These are phyloP conservation scores for Prostheceraeus crozeri DNA, from an alignment of 2,888 invertebrate species.

Conservation along the genomic window DNA sequence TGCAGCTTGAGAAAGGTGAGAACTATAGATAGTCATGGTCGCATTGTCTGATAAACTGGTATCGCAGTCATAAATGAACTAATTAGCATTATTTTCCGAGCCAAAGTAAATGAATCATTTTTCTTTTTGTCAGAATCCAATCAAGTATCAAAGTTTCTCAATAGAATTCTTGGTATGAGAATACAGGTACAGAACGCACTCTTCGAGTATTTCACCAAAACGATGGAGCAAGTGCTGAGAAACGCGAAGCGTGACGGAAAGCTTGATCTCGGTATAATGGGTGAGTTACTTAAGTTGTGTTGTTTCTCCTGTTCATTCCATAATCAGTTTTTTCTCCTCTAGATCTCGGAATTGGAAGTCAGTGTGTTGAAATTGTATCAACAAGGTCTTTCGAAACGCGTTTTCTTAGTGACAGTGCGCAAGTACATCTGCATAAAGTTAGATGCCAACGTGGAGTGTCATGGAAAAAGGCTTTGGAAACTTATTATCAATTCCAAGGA, in stretches of 20 bases:
- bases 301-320: background rate
- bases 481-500: slow-evolving; percentile 66
- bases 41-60: too few relatives aligned
- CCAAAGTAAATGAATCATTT: too few relatives aligned
- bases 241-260: slow-evolving; percentile 87
- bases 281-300: slow-evolving; percentile 56
- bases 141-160: slow-evolving; percentile 96
- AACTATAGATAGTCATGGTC: too few relatives aligned
- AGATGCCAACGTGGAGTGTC: slow-evolving; percentile 82
- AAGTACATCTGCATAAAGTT: slow-evolving; percentile 69
- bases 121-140: slow-evolving; percentile 63
- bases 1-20: too few relatives aligned
- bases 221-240: slow-evolving; percentile 77
- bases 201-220: slow-evolving; percentile 94
- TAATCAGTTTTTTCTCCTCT: slow-evolving; percentile 47
- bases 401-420: slow-evolving; percentile 71
- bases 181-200: slow-evolving; percentile 90
- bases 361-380: slow-evolving; percentile 75
- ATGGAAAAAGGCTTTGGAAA: slow-evolving; percentile 78
- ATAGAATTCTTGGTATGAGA: slow-evolving; percentile 87
- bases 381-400: slow-evolving; percentile 71
- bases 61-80: too few relatives aligned
- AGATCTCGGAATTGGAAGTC: slow-evolving; percentile 85
- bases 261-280: slow-evolving; percentile 82
- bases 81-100: too few relatives aligned